A percentile compares a stretch with the other conserved stretches of the same genome.
These are phyloP conservation scores for Pungitius pungitius DNA, from an alignment of 2,113 vertebrate species.

Conservation along the genomic window DNA sequence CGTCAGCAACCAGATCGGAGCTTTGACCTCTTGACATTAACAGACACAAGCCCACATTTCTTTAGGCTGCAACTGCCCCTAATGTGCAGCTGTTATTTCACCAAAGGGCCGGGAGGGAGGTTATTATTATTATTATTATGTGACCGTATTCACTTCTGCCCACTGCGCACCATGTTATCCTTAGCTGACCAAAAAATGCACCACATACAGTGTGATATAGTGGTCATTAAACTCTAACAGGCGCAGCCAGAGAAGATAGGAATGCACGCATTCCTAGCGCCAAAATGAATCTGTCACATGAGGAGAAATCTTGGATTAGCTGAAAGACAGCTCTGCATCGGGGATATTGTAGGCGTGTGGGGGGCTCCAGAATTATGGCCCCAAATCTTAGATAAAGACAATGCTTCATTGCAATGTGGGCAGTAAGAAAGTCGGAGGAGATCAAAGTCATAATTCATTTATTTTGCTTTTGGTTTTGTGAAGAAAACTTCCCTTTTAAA, in stretches of 20 bases:
- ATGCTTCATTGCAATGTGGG: too few species aligned
- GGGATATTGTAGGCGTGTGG: neutral
- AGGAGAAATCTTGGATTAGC: constrained; percentile 3
- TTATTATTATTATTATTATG: constrained; percentile 35
- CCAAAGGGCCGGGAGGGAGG: neutral
- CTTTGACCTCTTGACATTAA: constrained; percentile 51
- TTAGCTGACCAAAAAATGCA: constrained; percentile 33
- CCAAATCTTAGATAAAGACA: too few species aligned
- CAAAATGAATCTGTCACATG: constrained; percentile 47
- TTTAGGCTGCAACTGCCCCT: constrained; percentile 26
- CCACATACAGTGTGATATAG: constrained; percentile 29
- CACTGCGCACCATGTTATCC: constrained; percentile 7
- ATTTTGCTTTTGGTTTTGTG: neutral
- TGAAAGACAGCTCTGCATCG: neutral
- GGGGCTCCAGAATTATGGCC: neutral
- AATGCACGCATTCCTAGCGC: neutral
- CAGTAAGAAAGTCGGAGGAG: neutral
- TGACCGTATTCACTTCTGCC: constrained; percentile 35
- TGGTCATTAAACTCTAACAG: constrained; percentile 58
- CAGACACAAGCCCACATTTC: constrained; percentile 12
- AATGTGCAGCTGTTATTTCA: neutral
- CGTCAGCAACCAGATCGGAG: constrained; percentile 10
- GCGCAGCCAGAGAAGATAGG: constrained; percentile 24
- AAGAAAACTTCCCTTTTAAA: neutral
- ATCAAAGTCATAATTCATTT: neutral